Evolutionary conservation across 1,140 invertebrate species (phyloP).

Genomic region (Gonatopus flavifemur): DNA sequence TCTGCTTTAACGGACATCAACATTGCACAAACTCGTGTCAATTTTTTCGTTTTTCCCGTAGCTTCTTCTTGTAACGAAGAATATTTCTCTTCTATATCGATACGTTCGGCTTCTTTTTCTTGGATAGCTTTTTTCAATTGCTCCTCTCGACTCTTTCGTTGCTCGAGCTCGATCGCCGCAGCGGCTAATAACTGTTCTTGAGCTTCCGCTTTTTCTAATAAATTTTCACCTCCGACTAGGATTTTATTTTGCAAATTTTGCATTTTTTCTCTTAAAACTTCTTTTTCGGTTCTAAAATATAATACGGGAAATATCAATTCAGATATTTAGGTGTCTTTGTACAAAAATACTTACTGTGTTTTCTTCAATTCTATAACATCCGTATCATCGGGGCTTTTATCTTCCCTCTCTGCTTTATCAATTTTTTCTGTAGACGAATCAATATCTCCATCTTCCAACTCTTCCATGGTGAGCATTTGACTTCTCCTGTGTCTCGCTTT

Average conservation of each 20-base stretch:
- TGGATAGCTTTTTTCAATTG: constrained; percentile 78
- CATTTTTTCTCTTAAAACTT: constrained; percentile 81
- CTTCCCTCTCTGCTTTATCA: constrained; percentile 50
- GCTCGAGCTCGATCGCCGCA: constrained; percentile 87
- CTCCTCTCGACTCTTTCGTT: constrained; percentile 79
- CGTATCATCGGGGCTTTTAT: constrained; percentile 49
- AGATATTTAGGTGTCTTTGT: background rate
- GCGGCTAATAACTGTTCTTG: constrained; percentile 90
- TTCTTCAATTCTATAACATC: constrained; percentile 54
- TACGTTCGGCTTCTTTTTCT: constrained; percentile 88
- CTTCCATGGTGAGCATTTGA: constrained; percentile 49
- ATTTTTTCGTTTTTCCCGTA: constrained; percentile 87
- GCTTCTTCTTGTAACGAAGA: constrained; percentile 92
- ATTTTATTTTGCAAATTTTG: constrained; percentile 93
- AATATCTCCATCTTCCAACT: constrained; percentile 38
- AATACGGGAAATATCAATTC: constrained; percentile 1
- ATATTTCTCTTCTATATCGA: constrained; percentile 97
- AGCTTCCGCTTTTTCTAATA: constrained; percentile 94
- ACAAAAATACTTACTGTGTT: constrained; percentile 46
- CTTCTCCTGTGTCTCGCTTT: constrained; percentile 41
- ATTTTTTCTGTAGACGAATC: constrained; percentile 41
- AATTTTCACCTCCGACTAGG: constrained; percentile 96
- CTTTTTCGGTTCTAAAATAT: constrained; percentile 69
- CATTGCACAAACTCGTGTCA: constrained; percentile 84
- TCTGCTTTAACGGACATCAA: constrained; percentile 83